Conservation (phyloP, 2,888 invertebrate species). For the Pelosia muscerda region DNA sequence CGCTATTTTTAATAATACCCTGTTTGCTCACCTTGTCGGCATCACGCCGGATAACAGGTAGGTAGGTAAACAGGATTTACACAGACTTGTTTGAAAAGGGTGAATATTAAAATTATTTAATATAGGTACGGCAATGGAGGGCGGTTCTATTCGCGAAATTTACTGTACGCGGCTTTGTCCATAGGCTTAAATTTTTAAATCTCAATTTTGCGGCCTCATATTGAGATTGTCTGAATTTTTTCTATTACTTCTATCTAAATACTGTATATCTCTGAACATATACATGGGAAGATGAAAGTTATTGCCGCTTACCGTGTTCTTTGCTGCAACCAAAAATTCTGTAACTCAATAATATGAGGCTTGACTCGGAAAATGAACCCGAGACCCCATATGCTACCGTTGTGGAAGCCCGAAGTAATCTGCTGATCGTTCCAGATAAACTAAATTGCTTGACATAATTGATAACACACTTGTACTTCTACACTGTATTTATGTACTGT, state of each 20-base stretch:
- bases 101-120: constrained; percentile 17
- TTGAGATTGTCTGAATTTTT: not conserved
- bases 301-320: not conserved
- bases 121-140: not conserved
- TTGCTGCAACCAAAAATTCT: not conserved
- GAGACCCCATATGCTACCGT: too few relatives aligned
- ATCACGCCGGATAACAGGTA: not conserved
- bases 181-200: not conserved
- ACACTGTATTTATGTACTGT: too few relatives aligned
- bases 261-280: not conserved
- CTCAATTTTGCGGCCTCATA: not conserved
- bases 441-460: too few relatives aligned
- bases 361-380: too few relatives aligned
- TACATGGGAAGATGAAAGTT: not conserved
- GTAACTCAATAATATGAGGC: too few relatives aligned
- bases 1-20: constrained; percentile 37
- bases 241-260: not conserved
- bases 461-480: too few relatives aligned
- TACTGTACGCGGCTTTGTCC: not conserved
- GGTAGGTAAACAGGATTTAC: not conserved
- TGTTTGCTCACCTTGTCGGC: constrained; percentile 5
- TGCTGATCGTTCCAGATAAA: too few relatives aligned
- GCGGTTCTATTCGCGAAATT: not conserved
- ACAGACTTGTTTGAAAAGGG: not conserved
- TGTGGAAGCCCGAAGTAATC: too few relatives aligned